Evolutionary conservation across 2,888 invertebrate species (phyloP).

Genomic region (Agrilus biguttatus): DNA sequence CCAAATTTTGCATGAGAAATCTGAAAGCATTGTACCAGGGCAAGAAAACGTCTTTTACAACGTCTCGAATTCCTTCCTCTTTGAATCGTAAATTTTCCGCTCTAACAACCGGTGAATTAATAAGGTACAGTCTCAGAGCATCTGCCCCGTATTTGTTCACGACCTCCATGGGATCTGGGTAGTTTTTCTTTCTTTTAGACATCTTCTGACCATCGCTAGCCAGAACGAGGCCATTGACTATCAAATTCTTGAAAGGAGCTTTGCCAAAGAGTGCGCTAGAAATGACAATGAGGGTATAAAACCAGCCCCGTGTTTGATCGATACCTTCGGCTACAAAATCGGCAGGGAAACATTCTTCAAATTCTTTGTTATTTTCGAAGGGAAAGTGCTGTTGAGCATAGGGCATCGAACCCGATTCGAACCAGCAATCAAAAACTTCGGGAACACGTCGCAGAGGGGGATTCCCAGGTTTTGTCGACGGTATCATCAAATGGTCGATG

Average conservation of each 20-base stretch:
- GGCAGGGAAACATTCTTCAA: conserved; percentile 87
- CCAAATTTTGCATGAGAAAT: conserved; percentile 88
- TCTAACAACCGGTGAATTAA: conserved; percentile 95
- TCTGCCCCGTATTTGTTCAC: conserved; percentile 92
- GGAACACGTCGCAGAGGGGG: conserved; percentile 73
- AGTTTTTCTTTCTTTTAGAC: conserved; percentile 98
- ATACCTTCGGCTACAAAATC: conserved; percentile 99
- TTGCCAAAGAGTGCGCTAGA: conserved; percentile 92
- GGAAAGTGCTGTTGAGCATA: conserved; percentile 95
- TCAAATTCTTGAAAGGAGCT: conserved; percentile 94
- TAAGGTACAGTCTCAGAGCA: conserved; percentile 86
- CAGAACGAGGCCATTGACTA: conserved; percentile 89
- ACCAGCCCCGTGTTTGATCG: conserved; percentile 96
- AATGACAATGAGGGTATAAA: conserved; percentile 94
- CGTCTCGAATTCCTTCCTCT: conserved; percentile 91
- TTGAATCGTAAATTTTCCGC: conserved; percentile 94
- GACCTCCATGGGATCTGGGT: conserved; percentile 89
- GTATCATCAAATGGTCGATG: conserved; percentile 86
- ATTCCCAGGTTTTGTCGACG: conserved; percentile 68
- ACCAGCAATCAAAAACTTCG: conserved; percentile 99
- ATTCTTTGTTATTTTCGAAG: conserved; percentile 80
- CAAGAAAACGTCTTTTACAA: conserved; percentile 93
- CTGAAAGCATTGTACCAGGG: conserved; percentile 94
- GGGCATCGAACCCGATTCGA: conserved; percentile 99
- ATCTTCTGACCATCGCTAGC: conserved; percentile 98